Percentiles rank a stretch among this genome's conserved stretches.
phyloP scores from a whole-genome alignment of 1,140 invertebrate species.

The Macrostomum lignano region DNA sequence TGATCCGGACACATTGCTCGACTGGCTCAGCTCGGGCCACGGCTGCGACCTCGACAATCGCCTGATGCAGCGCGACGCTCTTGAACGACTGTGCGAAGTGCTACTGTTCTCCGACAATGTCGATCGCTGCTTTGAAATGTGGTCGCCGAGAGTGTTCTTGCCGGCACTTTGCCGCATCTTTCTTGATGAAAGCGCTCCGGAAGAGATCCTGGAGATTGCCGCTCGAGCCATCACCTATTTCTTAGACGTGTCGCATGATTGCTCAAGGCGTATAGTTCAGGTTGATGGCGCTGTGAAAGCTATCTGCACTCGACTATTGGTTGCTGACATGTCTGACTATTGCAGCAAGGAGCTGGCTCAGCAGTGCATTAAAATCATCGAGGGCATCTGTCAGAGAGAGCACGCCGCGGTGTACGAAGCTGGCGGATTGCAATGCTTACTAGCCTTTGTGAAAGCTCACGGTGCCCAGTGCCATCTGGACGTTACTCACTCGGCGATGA shows the following conservation, averaged over 20 bases:
- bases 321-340: slow-evolving; percentile 61
- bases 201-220: slow-evolving; percentile 83
- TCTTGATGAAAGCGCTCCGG: slow-evolving; percentile 78
- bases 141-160: slow-evolving; percentile 77
- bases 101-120: slow-evolving; percentile 98
- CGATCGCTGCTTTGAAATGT: slow-evolving; percentile 93
- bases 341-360: slow-evolving; percentile 90
- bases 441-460: slow-evolving; percentile 74
- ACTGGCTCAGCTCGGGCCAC: too few relatives aligned
- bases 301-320: slow-evolving; percentile 68
- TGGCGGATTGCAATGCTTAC: slow-evolving; percentile 63
- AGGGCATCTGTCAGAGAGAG: slow-evolving; percentile 81
- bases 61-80: slow-evolving; percentile 86
- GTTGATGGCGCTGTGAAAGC: slow-evolving; percentile 91
- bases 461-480: slow-evolving; percentile 63
- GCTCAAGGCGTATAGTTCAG: slow-evolving; percentile 75
- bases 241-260: slow-evolving; percentile 87
- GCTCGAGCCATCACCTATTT: slow-evolving; percentile 92
- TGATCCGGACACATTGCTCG: too few relatives aligned
- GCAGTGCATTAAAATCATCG: slow-evolving; percentile 89
- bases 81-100: slow-evolving; percentile 94
- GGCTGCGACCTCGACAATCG: too few relatives aligned
- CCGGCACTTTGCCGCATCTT: slow-evolving; percentile 91
- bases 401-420: slow-evolving; percentile 88
- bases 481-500: slow-evolving; percentile 87